Evolutionary conservation across 2,797 vertebrate species (phyloP), one percentile per base, ranked within the genome.

Genomic region (Oreochromis mossambicus): DNA sequence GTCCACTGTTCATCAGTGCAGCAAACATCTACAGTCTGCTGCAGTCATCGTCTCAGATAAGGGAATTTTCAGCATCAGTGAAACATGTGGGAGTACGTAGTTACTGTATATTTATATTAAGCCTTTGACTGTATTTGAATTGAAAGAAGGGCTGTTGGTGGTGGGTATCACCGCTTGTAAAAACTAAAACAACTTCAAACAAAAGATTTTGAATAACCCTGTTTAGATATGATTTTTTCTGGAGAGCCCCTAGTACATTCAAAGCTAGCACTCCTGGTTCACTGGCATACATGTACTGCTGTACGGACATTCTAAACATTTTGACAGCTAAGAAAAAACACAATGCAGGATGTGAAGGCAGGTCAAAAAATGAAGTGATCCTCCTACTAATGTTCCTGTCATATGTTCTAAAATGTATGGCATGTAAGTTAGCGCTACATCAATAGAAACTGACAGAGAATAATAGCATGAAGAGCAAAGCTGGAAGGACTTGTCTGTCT

Each of bases 81-180:
- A 80, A 92, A 92, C 88, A 87, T 68, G 95, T 93, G 83, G 94
- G 94, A 90, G 93, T 90, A 12, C 3, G 32, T 32, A 78, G 80
- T 88, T 91, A 89, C 85, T 91, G 89, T 90, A 84, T 63, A 91
- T 93, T 92, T 91, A 91, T 94, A 88, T 89, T 79, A 89, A 84
- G 83, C 83, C 70, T 87, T 87, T 91, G 80, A 89, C 77, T 90
- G 54, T 78, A 61, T 81, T 85, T 88, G 11, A 86, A 56, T 24
- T 83, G 87, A 93, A 91, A 92, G 78, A 82, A 78, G 63, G 73
- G 56, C 87, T 87, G 61, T 78, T 89, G 81, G 66, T 9, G 13
- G 58, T 82, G 79, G 85, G 32, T 80, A 87, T 80, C 56, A 50
- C 32, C 14, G 1, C 78, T 48, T 61, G 8, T 29, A 50, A 38